A percentile compares a stretch with the other conserved stretches of the same genome.
These are phyloP conservation scores for Clarias platycephalus DNA, from an alignment of 2,797 vertebrate genomes.

Conservation along the genomic window DNA sequence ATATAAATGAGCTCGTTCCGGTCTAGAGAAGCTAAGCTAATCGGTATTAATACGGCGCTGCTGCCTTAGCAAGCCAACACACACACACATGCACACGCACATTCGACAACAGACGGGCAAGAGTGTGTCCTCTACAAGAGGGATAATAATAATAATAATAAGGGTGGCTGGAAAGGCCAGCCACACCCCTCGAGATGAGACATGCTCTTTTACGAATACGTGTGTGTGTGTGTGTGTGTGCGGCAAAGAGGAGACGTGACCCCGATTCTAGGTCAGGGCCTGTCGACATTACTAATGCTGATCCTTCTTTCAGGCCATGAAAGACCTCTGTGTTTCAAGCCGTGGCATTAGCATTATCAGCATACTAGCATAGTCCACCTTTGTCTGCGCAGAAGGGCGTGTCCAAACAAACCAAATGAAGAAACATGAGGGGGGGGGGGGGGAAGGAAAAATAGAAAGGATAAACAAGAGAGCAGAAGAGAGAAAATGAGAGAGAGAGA, in stretches of 20 bases:
- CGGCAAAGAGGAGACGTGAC: constrained; percentile 31
- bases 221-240: background rate
- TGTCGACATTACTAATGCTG: constrained; percentile 57
- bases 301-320: constrained; percentile 50
- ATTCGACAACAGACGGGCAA: constrained; percentile 26
- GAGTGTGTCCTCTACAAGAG: constrained; percentile 9
- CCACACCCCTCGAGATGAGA: constrained; percentile 64
- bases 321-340: constrained; percentile 51
- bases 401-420: constrained; percentile 45
- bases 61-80: background rate
- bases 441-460: background rate
- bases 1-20: constrained; percentile 67
- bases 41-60: constrained; percentile 55
- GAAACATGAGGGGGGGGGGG: background rate
- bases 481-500: constrained; percentile 23
- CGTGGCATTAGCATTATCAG: constrained; percentile 53
- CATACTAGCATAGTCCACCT: constrained; percentile 52
- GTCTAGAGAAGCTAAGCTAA: constrained; percentile 64
- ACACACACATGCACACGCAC: constrained; percentile 40
- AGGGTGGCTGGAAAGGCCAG: constrained; percentile 12
- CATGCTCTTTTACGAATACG: constrained; percentile 28
- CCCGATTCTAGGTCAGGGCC: constrained; percentile 41
- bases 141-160: constrained; percentile 25
- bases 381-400: constrained; percentile 49
- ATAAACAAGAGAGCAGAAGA: constrained; percentile 33